Conservation (phyloP, 53 echinoderm and acorn worm genomes). For the Stichopus horrens region DNA sequence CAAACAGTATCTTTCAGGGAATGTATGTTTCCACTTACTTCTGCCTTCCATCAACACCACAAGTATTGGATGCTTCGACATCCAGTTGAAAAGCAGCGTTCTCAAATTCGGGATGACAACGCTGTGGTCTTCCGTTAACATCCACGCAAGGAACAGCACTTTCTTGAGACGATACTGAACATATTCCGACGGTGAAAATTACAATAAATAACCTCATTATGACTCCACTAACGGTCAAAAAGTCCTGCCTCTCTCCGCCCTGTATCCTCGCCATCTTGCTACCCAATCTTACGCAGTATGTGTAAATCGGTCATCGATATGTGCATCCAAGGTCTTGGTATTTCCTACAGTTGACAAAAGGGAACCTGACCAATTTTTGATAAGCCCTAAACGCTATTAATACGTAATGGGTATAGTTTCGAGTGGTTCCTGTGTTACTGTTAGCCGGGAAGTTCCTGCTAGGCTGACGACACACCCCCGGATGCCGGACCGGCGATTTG, state of each 20-base stretch:
- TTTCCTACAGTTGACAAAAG: no score
- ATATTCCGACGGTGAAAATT: conserved; percentile 17
- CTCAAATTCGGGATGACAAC: conserved; percentile 90
- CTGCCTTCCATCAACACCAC: conserved; percentile 56
- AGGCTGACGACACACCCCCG: no score
- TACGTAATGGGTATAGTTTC: no score
- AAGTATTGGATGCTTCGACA: conserved; percentile 89
- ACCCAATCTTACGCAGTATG: neutral
- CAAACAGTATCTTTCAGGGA: neutral
- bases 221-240: conserved; percentile 32
- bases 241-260: neutral
- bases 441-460: no score
- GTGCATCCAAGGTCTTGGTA: no score
- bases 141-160: conserved; percentile 85
- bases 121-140: conserved; percentile 64
- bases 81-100: conserved; percentile 93
- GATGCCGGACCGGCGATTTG: no score
- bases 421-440: no score
- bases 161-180: conserved; percentile 41
- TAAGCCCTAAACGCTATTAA: no score
- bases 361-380: no score
- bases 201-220: conserved; percentile 28
- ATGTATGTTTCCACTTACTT: conserved; percentile 33
- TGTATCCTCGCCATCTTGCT: conserved; percentile 43
- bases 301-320: no score